Evolutionary conservation across 2,888 invertebrate genomes (phyloP).

Genomic region (Drosophila borealis): DNA sequence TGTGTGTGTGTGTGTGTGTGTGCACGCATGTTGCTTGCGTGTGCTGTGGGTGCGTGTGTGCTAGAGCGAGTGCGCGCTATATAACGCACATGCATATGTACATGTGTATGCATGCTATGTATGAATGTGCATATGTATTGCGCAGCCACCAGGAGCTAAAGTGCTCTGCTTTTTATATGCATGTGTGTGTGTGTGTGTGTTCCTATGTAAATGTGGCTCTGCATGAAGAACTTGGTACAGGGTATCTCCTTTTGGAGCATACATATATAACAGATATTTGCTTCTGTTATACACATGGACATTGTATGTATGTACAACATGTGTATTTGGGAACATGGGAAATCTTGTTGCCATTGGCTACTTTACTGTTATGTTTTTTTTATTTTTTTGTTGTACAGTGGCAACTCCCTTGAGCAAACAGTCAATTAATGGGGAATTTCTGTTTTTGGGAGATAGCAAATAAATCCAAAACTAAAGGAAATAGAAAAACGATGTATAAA

Average conservation of each 20-base stretch:
- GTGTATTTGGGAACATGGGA: conserved; percentile 43
- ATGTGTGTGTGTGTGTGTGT: conserved; percentile 2
- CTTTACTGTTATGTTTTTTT: conserved; percentile 41
- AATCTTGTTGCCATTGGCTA: conserved; percentile 68
- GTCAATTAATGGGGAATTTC: neutral
- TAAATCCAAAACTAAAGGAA: neutral
- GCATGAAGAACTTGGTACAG: conserved; percentile 20
- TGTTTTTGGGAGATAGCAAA: neutral
- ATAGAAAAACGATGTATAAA: neutral
- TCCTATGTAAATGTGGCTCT: conserved; percentile 7
- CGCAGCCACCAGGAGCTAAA: conserved; percentile 53
- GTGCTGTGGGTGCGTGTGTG: conserved; percentile 45
- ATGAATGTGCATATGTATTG: conserved; percentile 12
- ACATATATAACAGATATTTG: conserved; percentile 5
- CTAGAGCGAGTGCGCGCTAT: conserved; percentile 51
- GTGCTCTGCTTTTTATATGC: conserved; percentile 25
- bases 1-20: conserved; percentile 27
- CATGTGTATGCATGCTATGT: neutral
- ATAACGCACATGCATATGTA: conserved; percentile 17
- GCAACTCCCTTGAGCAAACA: neutral
- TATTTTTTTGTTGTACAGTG: neutral
- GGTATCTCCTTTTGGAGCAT: conserved; percentile 25
- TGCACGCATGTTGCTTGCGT: conserved; percentile 61
- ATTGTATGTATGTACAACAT: conserved; percentile 4
- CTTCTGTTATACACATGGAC: neutral